A percentile compares a stretch with the other conserved stretches of the same genome.
These are phyloP conservation scores for Pteronotus mesoamericanus DNA, from an alignment of 2,797 vertebrate species.

Conservation along the genomic window DNA sequence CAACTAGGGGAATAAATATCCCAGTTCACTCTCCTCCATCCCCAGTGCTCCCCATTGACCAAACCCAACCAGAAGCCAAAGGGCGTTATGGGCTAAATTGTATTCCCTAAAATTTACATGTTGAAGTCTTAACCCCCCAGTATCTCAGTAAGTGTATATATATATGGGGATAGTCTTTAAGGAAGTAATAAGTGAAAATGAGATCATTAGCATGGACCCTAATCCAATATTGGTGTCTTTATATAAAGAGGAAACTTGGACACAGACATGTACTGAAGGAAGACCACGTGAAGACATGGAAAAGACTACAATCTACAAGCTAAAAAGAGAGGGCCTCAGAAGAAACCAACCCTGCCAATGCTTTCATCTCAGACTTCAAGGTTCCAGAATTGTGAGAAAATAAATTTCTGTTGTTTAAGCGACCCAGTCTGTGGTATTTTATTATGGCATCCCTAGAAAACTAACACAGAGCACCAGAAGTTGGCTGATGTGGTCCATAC, in stretches of 20 bases:
- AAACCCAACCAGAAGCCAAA: neutral
- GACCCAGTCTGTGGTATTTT: neutral
- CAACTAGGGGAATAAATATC: neutral
- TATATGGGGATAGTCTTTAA: neutral
- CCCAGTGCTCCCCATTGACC: neutral
- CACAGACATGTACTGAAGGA: neutral
- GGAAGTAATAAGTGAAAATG: neutral
- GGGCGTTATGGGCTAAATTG: neutral
- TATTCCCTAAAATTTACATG: neutral
- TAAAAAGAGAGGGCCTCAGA: neutral
- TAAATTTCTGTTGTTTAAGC: too few species aligned
- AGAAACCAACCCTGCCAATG: neutral
- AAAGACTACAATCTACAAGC: neutral
- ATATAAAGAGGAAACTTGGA: neutral
- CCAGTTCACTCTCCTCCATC: neutral
- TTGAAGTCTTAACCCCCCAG: neutral
- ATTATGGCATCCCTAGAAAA: neutral
- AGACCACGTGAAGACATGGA: rapidly evolving
- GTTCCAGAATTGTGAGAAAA: too few species aligned
- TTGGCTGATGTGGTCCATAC: neutral
- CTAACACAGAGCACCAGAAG: too few species aligned
- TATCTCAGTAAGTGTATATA: neutral
- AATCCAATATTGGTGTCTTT: neutral
- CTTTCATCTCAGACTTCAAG: neutral
- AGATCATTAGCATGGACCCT: neutral